Conservation (phyloP, 2,888 invertebrate species). For the Anthoptus insignis region DNA sequence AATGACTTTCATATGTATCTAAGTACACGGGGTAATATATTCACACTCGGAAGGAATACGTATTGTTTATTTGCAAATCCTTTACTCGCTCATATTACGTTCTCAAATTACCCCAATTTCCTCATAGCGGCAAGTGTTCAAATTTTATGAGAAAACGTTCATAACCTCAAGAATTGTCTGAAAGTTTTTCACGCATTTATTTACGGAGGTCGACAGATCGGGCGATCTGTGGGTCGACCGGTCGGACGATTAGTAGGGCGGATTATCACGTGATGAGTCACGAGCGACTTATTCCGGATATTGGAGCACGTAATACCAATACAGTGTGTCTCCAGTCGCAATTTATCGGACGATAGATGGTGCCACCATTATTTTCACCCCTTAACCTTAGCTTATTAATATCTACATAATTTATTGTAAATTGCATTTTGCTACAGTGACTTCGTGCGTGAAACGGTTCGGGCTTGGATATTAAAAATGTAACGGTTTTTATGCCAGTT, state of each 20-base stretch:
- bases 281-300: slow-evolving; percentile 77
- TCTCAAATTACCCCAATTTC: slow-evolving; percentile 59
- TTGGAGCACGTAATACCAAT: slow-evolving; percentile 86
- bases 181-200: slow-evolving; percentile 63
- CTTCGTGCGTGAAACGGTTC: slow-evolving; percentile 66
- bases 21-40: slow-evolving; percentile 24
- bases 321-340: slow-evolving; percentile 82
- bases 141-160: slow-evolving; percentile 57
- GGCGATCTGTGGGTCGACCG: slow-evolving; percentile 43
- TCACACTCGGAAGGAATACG: slow-evolving; percentile 38
- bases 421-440: slow-evolving; percentile 81
- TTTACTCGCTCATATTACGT: slow-evolving; percentile 53
- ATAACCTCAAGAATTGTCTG: slow-evolving; percentile 56
- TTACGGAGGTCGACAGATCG: slow-evolving; percentile 47
- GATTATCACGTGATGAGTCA: slow-evolving; percentile 46
- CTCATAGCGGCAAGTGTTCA: slow-evolving; percentile 53
- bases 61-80: slow-evolving; percentile 48
- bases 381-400: slow-evolving; percentile 86
- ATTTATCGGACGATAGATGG: slow-evolving; percentile 86
- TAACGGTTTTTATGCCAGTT: neutral
- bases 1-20: slow-evolving; percentile 23
- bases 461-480: slow-evolving; percentile 27
- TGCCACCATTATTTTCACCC: slow-evolving; percentile 81
- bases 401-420: slow-evolving; percentile 87
- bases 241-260: slow-evolving; percentile 49